phyloP scores from a whole-genome alignment of 2,113 vertebrate genomes.

The Genyomyrus donnyi region DNA sequence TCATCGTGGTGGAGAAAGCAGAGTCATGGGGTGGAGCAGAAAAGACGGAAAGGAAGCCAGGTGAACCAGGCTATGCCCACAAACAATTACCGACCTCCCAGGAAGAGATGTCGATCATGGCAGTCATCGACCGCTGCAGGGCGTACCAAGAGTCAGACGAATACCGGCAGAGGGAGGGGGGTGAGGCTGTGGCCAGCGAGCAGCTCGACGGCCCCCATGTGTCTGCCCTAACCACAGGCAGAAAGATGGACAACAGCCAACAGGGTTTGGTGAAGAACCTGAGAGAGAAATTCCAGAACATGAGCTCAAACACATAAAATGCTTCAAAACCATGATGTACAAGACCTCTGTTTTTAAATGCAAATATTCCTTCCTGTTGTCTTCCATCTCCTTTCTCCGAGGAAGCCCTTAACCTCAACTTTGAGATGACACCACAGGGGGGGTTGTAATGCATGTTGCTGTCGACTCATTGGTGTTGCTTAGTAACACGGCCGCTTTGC shows the following conservation, averaged over 20 bases:
- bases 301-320: constrained; percentile 60
- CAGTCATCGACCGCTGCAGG: constrained; percentile 64
- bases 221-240: constrained; percentile 28
- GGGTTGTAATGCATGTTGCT: constrained; percentile 2
- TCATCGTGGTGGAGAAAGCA: constrained; percentile 61
- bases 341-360: not conserved
- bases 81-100: constrained; percentile 63
- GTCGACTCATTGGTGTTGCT: constrained; percentile 8
- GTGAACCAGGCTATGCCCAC: constrained; percentile 47
- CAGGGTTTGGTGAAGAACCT: constrained; percentile 77
- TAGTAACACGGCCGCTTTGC: not conserved
- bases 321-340: not conserved
- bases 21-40: constrained; percentile 9
- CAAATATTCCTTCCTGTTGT: not conserved
- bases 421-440: constrained; percentile 18
- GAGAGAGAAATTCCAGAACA: constrained; percentile 82
- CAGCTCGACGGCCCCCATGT: not conserved
- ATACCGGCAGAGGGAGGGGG: constrained; percentile 51
- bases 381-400: not conserved
- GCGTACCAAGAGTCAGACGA: constrained; percentile 70
- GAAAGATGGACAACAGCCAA: constrained; percentile 45
- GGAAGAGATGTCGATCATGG: constrained; percentile 74
- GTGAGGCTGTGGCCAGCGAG: constrained; percentile 8
- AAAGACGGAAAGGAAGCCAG: constrained; percentile 39
- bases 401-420: not conserved